A percentile compares a stretch with the other conserved stretches of the same genome.
Evolutionary conservation across 2,797 vertebrate genomes (phyloP).

Genomic region (Pyrrhura leucotis): DNA sequence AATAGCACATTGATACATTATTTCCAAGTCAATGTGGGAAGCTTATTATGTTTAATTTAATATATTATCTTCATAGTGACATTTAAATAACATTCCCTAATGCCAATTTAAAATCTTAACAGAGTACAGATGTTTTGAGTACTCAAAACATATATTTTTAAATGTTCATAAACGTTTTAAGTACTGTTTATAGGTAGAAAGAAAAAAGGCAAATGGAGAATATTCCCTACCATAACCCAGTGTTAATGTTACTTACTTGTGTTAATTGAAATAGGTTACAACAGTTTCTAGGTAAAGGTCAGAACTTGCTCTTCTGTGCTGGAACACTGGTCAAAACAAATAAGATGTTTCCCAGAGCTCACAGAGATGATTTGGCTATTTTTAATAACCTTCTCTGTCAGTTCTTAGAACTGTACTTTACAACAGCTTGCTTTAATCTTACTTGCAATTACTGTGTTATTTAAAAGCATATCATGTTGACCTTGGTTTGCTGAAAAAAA

Average conservation of each 20-base stretch:
- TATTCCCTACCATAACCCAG: not conserved
- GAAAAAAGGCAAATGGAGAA: not conserved
- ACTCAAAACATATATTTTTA: not conserved
- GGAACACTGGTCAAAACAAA: constrained; percentile 1
- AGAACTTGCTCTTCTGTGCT: constrained; percentile 18
- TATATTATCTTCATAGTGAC: not conserved
- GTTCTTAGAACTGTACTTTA: constrained; percentile 51
- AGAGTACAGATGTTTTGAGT: not conserved
- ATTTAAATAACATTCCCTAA: not conserved
- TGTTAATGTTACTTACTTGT: not conserved
- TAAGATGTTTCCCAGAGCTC: not conserved
- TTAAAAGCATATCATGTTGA: constrained; percentile 27
- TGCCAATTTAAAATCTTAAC: not conserved
- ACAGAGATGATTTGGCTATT: constrained; percentile 13
- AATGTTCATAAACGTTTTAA: not conserved
- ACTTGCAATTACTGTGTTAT: constrained; percentile 42
- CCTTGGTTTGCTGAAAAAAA: constrained; percentile 9
- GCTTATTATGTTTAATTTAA: not conserved
- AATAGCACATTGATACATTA: not conserved
- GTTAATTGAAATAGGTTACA: constrained; percentile 19
- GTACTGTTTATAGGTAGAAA: not conserved
- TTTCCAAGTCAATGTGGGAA: not conserved
- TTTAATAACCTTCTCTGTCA: constrained; percentile 63
- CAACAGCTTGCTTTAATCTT: constrained; percentile 36
- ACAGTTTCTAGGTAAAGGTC: constrained; percentile 50